These are phyloP conservation scores for Patella pellucida DNA, from an alignment of 2,888 invertebrate species.

Conservation along the genomic window DNA sequence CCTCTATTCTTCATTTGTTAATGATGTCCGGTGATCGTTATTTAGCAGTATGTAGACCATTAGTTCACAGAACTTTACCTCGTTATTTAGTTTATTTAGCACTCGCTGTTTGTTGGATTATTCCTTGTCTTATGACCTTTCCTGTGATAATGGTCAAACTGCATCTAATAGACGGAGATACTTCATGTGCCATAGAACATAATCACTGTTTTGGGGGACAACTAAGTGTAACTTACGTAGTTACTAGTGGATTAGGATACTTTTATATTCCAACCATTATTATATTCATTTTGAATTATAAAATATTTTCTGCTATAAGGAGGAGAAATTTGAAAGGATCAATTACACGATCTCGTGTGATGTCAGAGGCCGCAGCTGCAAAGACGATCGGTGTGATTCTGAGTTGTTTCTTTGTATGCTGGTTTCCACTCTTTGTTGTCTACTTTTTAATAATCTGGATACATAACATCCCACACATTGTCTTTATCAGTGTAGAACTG, in stretches of 20 bases:
- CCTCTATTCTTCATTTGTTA: slow-evolving; percentile 59
- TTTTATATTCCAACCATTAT: slow-evolving; percentile 60
- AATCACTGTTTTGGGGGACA: slow-evolving; percentile 38
- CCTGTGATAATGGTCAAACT: slow-evolving; percentile 56
- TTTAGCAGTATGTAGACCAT: slow-evolving; percentile 61
- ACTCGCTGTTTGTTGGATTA: slow-evolving; percentile 52
- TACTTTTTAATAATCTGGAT: no score
- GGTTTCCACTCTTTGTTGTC: slow-evolving; percentile 59
- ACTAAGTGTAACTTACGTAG: slow-evolving; percentile 48
- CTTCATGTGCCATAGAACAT: slow-evolving; percentile 41
- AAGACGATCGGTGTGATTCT: slow-evolving; percentile 59
- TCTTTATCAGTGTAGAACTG: no score
- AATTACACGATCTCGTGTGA: slow-evolving; percentile 46
- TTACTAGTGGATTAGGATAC: slow-evolving; percentile 39
- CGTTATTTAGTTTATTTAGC: slow-evolving; percentile 43
- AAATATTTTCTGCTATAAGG: slow-evolving; percentile 51
- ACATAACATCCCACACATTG: no score
- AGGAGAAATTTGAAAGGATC: slow-evolving; percentile 24
- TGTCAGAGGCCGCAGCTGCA: slow-evolving; percentile 52
- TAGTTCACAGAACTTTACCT: slow-evolving; percentile 52
- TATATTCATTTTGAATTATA: slow-evolving; percentile 53
- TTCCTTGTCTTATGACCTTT: slow-evolving; percentile 56
- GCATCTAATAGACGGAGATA: slow-evolving; percentile 49
- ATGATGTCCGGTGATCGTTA: slow-evolving; percentile 59
- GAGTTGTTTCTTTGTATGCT: slow-evolving; percentile 57